Conservation (phyloP, 2,113 vertebrate genomes). For the Melanocharis versteri region DNA sequence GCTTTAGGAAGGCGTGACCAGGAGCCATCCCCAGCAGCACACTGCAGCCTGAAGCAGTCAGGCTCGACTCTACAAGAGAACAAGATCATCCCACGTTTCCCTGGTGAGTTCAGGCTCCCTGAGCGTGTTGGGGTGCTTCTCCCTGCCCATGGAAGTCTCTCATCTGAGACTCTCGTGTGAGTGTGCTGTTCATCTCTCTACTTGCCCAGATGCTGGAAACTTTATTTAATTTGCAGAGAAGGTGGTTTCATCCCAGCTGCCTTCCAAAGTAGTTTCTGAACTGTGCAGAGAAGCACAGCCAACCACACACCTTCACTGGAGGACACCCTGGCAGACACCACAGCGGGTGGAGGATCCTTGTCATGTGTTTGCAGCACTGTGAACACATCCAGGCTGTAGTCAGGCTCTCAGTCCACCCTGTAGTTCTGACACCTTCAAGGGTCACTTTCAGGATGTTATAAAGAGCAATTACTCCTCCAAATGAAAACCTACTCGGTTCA, state of each 20-base stretch:
- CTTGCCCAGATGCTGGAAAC: not conserved
- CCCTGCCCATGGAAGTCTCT: not conserved
- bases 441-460: not conserved
- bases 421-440: not conserved
- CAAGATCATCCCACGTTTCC: not conserved
- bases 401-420: not conserved
- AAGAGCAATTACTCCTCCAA: not conserved
- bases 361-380: not conserved
- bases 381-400: not conserved
- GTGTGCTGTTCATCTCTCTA: not conserved
- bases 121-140: too few species aligned
- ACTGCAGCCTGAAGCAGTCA: not conserved
- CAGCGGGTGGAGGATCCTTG: rapidly evolving
- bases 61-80: not conserved
- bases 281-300: not conserved
- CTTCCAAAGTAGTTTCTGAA: not conserved
- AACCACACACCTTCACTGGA: not conserved
- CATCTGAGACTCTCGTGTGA: not conserved
- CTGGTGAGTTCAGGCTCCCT: not conserved
- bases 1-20: not conserved
- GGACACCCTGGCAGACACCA: not conserved
- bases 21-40: not conserved
- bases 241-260: not conserved
- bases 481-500: not conserved
- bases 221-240: not conserved